Percentiles rank a stretch among this genome's conserved stretches.
Evolutionary conservation across 2,113 vertebrate species (phyloP).

Genomic region (Zootoca vivipara): DNA sequence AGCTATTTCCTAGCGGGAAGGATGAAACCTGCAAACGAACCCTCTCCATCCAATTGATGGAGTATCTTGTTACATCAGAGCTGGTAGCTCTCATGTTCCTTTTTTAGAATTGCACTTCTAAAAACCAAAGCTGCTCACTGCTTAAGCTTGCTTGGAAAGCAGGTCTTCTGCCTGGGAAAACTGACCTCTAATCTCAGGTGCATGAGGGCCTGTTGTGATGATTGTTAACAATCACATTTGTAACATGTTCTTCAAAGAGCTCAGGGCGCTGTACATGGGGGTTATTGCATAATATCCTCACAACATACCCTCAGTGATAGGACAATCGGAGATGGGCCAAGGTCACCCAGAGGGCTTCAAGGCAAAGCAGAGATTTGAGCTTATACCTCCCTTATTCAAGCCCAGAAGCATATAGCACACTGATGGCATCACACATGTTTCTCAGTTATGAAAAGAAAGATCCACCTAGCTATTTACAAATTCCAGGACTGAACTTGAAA

Average conservation of each 20-base stretch:
- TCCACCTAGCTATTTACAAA: not conserved
- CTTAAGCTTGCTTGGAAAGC: not conserved
- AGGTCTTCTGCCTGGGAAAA: not conserved
- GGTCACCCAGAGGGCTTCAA: not conserved
- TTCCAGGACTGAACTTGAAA: not conserved
- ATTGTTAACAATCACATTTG: not conserved
- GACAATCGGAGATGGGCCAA: not conserved
- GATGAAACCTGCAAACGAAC: not conserved
- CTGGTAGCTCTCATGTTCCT: not conserved
- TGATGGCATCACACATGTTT: not conserved
- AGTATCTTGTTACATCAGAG: not conserved
- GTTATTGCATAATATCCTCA: not conserved
- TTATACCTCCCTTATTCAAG: not conserved
- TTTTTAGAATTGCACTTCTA: not conserved
- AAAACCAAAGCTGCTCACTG: not conserved
- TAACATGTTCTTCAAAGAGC: not conserved
- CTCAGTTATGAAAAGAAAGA: constrained; percentile 2
- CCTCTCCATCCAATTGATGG: not conserved
- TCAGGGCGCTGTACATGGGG: not conserved
- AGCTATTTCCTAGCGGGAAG: not conserved
- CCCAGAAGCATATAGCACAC: not conserved
- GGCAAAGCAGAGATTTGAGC: not conserved
- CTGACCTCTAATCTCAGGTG: not conserved
- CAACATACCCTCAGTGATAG: not conserved
- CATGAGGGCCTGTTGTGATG: not conserved